phyloP scores from a whole-genome alignment of 1,140 invertebrate species.

The Drosophila oshimai region DNA sequence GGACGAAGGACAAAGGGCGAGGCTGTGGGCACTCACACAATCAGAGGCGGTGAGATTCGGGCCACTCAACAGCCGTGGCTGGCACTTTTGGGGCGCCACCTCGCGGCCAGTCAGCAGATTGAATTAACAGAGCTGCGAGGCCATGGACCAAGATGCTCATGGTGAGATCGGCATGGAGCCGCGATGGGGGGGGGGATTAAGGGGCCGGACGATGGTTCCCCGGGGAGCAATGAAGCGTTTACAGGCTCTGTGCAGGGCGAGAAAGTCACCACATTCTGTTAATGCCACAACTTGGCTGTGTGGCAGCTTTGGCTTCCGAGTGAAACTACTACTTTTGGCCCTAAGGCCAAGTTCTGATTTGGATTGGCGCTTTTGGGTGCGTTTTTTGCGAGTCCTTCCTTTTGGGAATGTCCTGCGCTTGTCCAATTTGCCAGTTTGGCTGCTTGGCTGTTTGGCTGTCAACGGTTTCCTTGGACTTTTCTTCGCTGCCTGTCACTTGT shows the following conservation, averaged over 20 bases:
- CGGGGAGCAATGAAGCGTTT: slow-evolving; percentile 43
- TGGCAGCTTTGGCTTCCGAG: slow-evolving; percentile 5
- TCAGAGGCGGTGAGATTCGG: slow-evolving; percentile 61
- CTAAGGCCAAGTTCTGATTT: slow-evolving; percentile 49
- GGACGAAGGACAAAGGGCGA: slow-evolving; percentile 5
- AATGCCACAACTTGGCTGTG: slow-evolving; percentile 40
- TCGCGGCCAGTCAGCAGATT: slow-evolving; percentile 69
- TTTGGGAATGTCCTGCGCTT: slow-evolving; percentile 25
- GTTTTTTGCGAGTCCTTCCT: slow-evolving; percentile 10
- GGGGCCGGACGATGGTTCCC: not conserved
- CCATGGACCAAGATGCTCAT: slow-evolving; percentile 29
- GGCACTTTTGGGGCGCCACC: slow-evolving; percentile 71
- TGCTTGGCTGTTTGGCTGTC: slow-evolving; percentile 67
- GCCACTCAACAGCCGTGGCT: slow-evolving; percentile 55
- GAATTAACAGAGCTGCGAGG: slow-evolving; percentile 72
- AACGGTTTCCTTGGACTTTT: slow-evolving; percentile 50
- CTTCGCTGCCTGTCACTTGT: slow-evolving; percentile 33
- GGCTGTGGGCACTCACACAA: not conserved
- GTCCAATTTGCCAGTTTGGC: slow-evolving; percentile 71
- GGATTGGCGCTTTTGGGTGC: slow-evolving; percentile 41
- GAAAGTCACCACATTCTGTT: slow-evolving; percentile 74
- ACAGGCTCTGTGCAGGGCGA: slow-evolving; percentile 39
- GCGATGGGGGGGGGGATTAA: not conserved
- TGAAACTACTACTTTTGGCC: slow-evolving; percentile 11
- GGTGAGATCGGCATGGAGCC: slow-evolving; percentile 51